Evolutionary conservation across 1,140 invertebrate species (phyloP), one percentile per base, ranked within the genome.

Genomic region (Sminthurinus signatus): DNA sequence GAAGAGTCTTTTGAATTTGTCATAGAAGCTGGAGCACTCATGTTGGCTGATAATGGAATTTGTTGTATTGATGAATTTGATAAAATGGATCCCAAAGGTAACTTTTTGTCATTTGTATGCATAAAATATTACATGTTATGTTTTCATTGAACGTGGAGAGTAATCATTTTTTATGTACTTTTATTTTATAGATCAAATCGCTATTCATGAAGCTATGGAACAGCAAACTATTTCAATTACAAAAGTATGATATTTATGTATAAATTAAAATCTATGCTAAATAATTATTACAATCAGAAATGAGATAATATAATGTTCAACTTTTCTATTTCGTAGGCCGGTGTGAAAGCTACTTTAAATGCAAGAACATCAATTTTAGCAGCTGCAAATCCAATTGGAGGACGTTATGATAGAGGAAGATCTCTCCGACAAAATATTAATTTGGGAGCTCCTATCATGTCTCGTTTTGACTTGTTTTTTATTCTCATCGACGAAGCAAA

Each of bases 31-130:
- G 97, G 97, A 44, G 97, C 97, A 3, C 78, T 99, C 2, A 98
- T 99, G 95, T 83, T 99, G 72, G 96, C 96, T 0, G 96, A 99
- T 77, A 98, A 98, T 78, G 96, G 97, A 17, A 90, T 99, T 29
- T 99, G 96, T 76, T 99, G 96, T 76, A 99, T 99, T 72, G 96
- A 99, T 76, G 96, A 99, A 80, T 99, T 99, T 79, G 97, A 99
- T 75, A 99, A 99, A 81, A 99, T 99, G 97, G 96, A 99, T 76
- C 82, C 83, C 1, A 85, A 86, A 63, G n/a, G n/a, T n/a, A n/a
- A n/a, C n/a, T n/a, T n/a, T n/a, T n/a, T n/a, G n/a, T n/a, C n/a
- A n/a, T n/a, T n/a, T n/a, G n/a, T n/a, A n/a, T n/a, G n/a, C n/a
- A n/a, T n/a, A n/a, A n/a, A n/a, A n/a, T n/a, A n/a, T n/a, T n/a